Percentiles rank a stretch among this genome's conserved stretches.
Conservation (phyloP, 2,888 invertebrate species). For the Lingula anatina region DNA sequence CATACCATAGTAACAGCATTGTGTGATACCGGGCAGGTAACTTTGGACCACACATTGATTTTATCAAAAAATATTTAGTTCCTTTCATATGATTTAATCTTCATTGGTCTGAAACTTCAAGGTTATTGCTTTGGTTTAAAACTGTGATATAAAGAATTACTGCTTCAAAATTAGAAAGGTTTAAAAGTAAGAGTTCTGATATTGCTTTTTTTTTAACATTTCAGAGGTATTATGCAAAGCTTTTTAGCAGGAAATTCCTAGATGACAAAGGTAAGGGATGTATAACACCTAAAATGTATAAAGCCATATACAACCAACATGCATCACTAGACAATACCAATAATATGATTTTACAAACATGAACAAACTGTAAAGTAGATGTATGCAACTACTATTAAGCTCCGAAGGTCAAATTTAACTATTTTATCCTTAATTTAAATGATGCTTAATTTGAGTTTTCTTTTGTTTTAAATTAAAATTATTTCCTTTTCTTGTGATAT, state of each 20-base stretch:
- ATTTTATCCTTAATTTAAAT: too few species aligned
- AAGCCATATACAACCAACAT: too few species aligned
- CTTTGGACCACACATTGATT: neutral
- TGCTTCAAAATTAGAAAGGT: neutral
- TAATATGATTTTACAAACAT: too few species aligned
- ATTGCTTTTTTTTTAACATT: conserved; percentile 10
- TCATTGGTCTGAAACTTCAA: neutral
- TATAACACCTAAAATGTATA: too few species aligned
- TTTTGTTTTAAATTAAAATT: neutral
- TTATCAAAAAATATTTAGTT: neutral
- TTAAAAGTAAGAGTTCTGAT: neutral
- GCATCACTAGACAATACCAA: too few species aligned
- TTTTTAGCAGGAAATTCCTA: conserved; percentile 39
- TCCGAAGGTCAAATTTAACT: too few species aligned
- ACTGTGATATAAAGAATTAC: neutral
- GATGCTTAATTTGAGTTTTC: too few species aligned
- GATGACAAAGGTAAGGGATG: conserved; percentile 35
- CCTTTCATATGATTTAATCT: neutral
- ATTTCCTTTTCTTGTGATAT: too few species aligned
- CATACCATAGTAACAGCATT: conserved; percentile 49
- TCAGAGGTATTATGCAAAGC: conserved; percentile 42
- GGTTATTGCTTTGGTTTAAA: neutral
- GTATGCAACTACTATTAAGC: too few species aligned
- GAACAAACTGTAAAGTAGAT: too few species aligned
- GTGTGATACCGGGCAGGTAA: conserved; percentile 50